These are phyloP conservation scores for Telenomus remus DNA, from an alignment of 1,140 invertebrate genomes.

Conservation along the genomic window DNA sequence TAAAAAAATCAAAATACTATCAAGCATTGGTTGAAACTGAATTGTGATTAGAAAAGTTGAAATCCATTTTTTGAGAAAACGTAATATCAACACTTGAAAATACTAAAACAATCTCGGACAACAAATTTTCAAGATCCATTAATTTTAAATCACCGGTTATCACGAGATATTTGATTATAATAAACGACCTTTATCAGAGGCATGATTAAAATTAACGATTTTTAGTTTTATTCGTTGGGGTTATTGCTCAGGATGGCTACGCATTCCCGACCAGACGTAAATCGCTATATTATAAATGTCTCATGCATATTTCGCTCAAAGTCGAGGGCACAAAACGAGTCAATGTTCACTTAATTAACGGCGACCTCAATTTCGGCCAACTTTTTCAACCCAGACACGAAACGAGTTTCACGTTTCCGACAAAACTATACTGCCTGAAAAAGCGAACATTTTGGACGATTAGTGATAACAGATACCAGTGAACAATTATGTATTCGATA, in stretches of 20 bases:
- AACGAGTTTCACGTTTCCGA: slow-evolving; percentile 41
- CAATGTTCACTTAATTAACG: slow-evolving; percentile 56
- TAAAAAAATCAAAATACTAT: too few relatives aligned
- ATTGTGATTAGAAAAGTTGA: not conserved
- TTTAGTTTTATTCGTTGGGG: slow-evolving; percentile 35
- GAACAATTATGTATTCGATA: not conserved
- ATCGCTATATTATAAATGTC: slow-evolving; percentile 40
- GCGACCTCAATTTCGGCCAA: slow-evolving; percentile 41
- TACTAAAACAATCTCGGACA: slow-evolving; percentile 34
- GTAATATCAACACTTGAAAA: slow-evolving; percentile 3
- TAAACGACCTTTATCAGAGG: slow-evolving; percentile 25
- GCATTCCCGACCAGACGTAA: slow-evolving; percentile 12
- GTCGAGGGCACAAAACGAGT: slow-evolving; percentile 50
- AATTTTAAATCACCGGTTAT: slow-evolving; percentile 61
- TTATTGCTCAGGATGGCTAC: not conserved
- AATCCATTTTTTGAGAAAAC: not conserved
- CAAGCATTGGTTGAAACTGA: not conserved
- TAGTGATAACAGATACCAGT: slow-evolving; percentile 11
- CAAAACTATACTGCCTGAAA: slow-evolving; percentile 17
- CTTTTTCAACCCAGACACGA: slow-evolving; percentile 38
- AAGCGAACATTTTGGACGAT: slow-evolving; percentile 14
- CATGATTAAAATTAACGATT: slow-evolving; percentile 34
- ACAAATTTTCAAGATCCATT: slow-evolving; percentile 47
- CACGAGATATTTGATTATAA: slow-evolving; percentile 50
- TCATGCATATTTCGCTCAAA: slow-evolving; percentile 34